A percentile compares a stretch with the other conserved stretches of the same genome.
phyloP scores from a whole-genome alignment of 2,113 vertebrate species.

The Macquaria ambigua region DNA sequence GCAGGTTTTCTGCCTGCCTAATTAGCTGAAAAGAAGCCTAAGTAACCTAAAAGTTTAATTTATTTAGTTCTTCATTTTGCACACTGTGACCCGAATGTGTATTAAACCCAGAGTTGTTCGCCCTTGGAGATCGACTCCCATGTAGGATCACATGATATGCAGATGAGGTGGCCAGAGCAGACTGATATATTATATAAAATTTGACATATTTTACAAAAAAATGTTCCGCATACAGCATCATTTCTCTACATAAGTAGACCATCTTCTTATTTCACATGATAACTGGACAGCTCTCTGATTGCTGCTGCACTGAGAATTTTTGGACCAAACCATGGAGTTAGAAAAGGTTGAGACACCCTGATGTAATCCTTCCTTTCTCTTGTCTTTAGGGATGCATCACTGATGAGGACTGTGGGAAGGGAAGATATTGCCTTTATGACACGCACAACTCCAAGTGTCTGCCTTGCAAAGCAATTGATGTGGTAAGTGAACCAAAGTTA shows the following conservation, averaged over 20 bases:
- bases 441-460: constrained; percentile 87
- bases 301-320: not conserved
- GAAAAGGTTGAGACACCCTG: not conserved
- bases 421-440: constrained; percentile 88
- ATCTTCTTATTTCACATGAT: not conserved
- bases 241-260: not conserved
- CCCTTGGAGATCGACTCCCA: not conserved
- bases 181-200: too few species aligned
- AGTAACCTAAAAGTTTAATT: not conserved
- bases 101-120: not conserved
- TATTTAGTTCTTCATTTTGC: not conserved
- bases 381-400: constrained; percentile 89
- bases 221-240: not conserved
- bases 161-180: too few species aligned
- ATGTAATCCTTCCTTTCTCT: constrained; percentile 2
- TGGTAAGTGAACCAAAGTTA: constrained; percentile 79
- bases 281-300: not conserved
- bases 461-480: constrained; percentile 86
- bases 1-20: not conserved
- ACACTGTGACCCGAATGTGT: not conserved
- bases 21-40: not conserved
- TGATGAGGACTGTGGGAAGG: constrained; percentile 89
- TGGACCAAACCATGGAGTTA: not conserved
- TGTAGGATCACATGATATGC: not conserved
- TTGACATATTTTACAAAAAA: not conserved